phyloP scores from a whole-genome alignment of 1,140 invertebrate species.

The Heliconius himera region DNA sequence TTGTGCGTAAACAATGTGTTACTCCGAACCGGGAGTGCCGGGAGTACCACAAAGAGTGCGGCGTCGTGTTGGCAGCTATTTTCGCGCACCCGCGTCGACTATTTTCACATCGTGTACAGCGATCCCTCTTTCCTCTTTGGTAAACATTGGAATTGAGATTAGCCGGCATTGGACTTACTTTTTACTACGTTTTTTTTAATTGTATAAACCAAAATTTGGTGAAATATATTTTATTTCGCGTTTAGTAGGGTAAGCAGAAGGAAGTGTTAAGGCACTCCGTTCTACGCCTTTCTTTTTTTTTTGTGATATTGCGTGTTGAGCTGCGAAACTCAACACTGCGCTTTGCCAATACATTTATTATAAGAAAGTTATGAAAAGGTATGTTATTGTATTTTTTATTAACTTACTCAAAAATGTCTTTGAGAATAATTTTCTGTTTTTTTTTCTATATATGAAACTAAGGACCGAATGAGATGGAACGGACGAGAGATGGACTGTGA shows the following conservation, averaged over 20 bases:
- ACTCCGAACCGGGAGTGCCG: conserved; percentile 7
- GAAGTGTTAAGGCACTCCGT: no score
- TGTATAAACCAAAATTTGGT: no score
- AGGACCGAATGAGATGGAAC: background rate
- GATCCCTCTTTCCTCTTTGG: conserved; percentile 31
- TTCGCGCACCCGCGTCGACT: conserved; percentile 46
- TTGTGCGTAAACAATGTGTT: background rate
- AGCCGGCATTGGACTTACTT: no score
- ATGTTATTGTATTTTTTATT: background rate
- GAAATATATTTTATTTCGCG: no score
- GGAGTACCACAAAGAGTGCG: conserved; percentile 24
- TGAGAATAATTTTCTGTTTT: background rate
- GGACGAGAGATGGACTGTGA: background rate
- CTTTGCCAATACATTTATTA: no score
- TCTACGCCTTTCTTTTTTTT: no score
- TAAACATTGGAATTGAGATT: background rate
- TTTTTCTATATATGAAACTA: background rate
- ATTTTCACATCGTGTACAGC: conserved; percentile 48
- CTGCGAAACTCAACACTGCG: no score
- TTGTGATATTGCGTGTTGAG: no score
- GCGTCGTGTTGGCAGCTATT: conserved; percentile 54
- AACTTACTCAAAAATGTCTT: background rate
- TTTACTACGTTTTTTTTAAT: no score
- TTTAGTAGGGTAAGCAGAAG: no score
- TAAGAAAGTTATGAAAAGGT: no score